Evolutionary conservation across 2,113 vertebrate species (phyloP).

Genomic region (Rhegmatorhina hoffmannsi): DNA sequence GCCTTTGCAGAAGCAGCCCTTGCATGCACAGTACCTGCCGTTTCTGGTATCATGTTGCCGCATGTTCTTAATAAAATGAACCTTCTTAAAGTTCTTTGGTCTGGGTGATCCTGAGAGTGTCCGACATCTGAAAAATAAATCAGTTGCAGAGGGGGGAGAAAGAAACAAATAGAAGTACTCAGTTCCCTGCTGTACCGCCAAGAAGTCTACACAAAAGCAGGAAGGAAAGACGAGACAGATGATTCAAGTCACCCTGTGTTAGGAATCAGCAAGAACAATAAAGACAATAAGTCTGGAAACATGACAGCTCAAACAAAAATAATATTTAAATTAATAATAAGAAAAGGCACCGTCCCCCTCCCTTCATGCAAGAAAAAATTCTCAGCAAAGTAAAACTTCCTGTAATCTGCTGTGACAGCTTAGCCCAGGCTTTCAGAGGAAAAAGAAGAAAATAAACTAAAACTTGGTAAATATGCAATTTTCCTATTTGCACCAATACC

Average conservation of each 20-base stretch:
- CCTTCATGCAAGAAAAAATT: neutral
- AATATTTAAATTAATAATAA: neutral
- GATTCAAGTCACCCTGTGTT: constrained; percentile 44
- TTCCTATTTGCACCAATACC: neutral
- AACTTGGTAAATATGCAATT: neutral
- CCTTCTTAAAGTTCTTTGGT: constrained; percentile 99
- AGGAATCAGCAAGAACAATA: constrained; percentile 44
- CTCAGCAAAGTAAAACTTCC: constrained; percentile 2
- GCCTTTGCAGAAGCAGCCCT: neutral
- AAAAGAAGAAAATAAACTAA: neutral
- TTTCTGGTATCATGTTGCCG: constrained; percentile 93
- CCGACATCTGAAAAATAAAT: constrained; percentile 87
- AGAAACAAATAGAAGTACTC: neutral
- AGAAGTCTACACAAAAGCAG: constrained; percentile 73
- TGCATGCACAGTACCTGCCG: constrained; percentile 84
- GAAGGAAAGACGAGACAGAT: constrained; percentile 76
- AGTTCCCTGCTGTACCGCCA: constrained; percentile 26
- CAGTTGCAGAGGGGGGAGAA: neutral
- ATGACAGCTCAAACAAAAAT: constrained; percentile 26
- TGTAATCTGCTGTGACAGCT: neutral
- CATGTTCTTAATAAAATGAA: constrained; percentile 99
- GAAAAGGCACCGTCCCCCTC: neutral
- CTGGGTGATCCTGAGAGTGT: constrained; percentile 98
- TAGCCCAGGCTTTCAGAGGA: neutral
- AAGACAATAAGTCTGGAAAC: constrained; percentile 45